A percentile compares a stretch with the other conserved stretches of the same genome.
These are phyloP conservation scores for Dicentrarchus labrax DNA, from an alignment of 2,113 vertebrate species.

Conservation along the genomic window DNA sequence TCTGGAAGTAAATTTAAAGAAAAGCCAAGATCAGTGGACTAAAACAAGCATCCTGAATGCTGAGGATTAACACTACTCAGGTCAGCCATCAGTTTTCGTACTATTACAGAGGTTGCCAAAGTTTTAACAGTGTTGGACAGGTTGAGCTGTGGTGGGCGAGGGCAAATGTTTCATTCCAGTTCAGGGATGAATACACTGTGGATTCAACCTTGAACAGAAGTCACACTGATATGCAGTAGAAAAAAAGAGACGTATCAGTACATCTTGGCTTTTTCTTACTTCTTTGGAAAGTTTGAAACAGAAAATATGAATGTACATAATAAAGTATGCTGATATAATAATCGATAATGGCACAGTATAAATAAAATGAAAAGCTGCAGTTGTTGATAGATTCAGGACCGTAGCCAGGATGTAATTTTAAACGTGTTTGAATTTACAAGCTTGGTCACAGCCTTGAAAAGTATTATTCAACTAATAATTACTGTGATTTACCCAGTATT, in stretches of 20 bases:
- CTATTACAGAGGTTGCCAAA: conserved; percentile 17
- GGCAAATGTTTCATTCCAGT: background rate
- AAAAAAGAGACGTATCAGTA: background rate
- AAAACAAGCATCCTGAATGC: conserved; percentile 4
- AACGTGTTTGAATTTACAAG: too few species aligned
- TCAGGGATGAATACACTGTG: conserved; percentile 4
- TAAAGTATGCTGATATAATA: background rate
- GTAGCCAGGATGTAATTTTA: too few species aligned
- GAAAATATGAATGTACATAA: background rate
- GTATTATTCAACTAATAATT: too few species aligned
- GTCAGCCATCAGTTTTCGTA: conserved; percentile 16
- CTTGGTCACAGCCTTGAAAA: too few species aligned
- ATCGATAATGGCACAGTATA: too few species aligned
- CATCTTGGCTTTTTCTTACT: background rate
- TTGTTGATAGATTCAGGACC: background rate
- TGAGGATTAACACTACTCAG: background rate
- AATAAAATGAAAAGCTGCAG: background rate
- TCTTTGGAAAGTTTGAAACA: background rate
- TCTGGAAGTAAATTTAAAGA: too few species aligned
- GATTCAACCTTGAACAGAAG: background rate
- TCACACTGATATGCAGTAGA: background rate
- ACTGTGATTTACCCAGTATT: too few species aligned
- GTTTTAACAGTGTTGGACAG: conserved; percentile 10
- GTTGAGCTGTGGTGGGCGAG: background rate
- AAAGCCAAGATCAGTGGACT: background rate